phyloP scores from a whole-genome alignment of 2,888 invertebrate genomes.

The Conistra vaccinii region DNA sequence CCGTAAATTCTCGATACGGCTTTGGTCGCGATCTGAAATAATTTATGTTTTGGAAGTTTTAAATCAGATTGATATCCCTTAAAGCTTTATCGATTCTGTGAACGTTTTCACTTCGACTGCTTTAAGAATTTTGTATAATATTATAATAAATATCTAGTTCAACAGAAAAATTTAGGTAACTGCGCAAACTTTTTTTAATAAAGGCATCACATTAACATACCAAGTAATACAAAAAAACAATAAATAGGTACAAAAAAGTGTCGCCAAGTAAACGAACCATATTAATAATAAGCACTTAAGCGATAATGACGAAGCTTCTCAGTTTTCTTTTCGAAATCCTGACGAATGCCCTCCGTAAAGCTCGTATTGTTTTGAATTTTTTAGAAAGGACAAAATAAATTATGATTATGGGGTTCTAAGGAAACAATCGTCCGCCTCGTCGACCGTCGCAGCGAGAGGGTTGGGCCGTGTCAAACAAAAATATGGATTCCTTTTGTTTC shows the following conservation, averaged over 20 bases:
- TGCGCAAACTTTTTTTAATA: not conserved
- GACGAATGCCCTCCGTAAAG: conserved; percentile 65
- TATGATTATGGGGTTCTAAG: conserved; percentile 73
- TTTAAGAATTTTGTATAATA: not conserved
- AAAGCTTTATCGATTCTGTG: conserved; percentile 5
- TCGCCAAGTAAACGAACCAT: conserved; percentile 19
- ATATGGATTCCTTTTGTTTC: conserved; percentile 58
- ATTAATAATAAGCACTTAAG: conserved; percentile 54
- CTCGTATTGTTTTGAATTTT: conserved; percentile 67
- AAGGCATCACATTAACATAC: conserved; percentile 2
- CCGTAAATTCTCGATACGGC: conserved; percentile 24
- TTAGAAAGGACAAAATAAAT: conserved; percentile 72
- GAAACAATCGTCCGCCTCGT: conserved; percentile 69
- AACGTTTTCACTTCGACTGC: conserved; percentile 1
- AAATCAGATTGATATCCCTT: conserved; percentile 18
- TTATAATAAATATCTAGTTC: not conserved
- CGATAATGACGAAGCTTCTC: conserved; percentile 59
- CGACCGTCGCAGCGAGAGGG: conserved; percentile 55
- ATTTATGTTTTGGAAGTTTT: conserved; percentile 34
- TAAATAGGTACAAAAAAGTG: conserved; percentile 13
- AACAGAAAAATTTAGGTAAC: not conserved
- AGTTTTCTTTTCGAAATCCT: conserved; percentile 64
- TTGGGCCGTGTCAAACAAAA: conserved; percentile 61
- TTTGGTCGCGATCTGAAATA: conserved; percentile 11
- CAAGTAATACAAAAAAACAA: not conserved